A percentile compares a stretch with the other conserved stretches of the same genome.
Conservation (phyloP, 2,113 vertebrate genomes). For the Trichomycterus rosablanca region DNA sequence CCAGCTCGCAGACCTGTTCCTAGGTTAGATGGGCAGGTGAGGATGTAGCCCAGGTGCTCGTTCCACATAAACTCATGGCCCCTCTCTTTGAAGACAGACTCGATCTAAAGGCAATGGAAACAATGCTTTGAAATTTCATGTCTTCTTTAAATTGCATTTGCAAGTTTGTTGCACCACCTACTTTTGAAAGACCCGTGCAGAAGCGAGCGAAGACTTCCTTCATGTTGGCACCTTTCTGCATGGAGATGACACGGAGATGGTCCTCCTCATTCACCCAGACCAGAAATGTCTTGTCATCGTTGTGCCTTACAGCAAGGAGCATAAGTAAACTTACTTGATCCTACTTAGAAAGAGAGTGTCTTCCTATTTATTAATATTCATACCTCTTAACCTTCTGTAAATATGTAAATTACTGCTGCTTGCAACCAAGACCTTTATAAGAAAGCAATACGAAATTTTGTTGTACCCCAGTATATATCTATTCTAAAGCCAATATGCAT, state of each 20-base stretch:
- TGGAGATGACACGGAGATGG: slow-evolving; percentile 93
- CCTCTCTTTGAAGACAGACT: slow-evolving; percentile 84
- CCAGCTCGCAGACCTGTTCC: slow-evolving; percentile 90
- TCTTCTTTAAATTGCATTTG: no score
- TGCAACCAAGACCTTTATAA: no score
- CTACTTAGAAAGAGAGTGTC: no score
- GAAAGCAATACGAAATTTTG: no score
- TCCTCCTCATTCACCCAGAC: slow-evolving; percentile 97
- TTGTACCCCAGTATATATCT: no score
- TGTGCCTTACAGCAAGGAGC: slow-evolving; percentile 82
- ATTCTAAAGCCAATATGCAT: no score
- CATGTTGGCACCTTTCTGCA: slow-evolving; percentile 97
- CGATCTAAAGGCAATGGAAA: slow-evolving; percentile 69
- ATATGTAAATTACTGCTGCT: no score
- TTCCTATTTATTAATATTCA: no score
- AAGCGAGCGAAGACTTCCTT: slow-evolving; percentile 90
- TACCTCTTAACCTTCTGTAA: no score
- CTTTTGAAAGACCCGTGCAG: slow-evolving; percentile 88
- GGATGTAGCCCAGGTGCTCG: slow-evolving; percentile 87
- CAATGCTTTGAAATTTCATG: no score
- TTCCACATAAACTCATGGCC: slow-evolving; percentile 95
- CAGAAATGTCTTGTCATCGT: slow-evolving; percentile 92
- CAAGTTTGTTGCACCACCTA: slow-evolving; percentile 52
- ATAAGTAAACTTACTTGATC: no score
- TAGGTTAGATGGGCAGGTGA: slow-evolving; percentile 94